phyloP scores from a whole-genome alignment of 2,113 vertebrate species.

The Pomatorhinus ruficollis region DNA sequence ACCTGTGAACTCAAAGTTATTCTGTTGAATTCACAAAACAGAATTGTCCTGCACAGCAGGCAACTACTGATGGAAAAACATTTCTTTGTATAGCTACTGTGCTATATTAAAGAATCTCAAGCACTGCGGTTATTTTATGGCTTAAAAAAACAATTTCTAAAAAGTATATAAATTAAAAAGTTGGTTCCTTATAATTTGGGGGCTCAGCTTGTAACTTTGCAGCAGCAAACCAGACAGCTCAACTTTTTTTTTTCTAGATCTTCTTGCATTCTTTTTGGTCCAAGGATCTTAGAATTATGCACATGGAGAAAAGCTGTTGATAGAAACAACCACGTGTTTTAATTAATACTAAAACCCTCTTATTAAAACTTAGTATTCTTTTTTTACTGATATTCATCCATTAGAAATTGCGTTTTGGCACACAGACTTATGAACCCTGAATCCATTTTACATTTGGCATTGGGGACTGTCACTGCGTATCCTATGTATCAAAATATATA shows the following conservation, averaged over 20 bases:
- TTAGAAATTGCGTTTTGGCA: neutral
- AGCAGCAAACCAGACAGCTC: neutral
- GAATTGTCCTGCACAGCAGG: neutral
- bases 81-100: neutral
- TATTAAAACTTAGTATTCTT: neutral
- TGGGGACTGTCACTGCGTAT: neutral
- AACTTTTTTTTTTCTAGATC: neutral
- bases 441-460: neutral
- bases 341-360: neutral
- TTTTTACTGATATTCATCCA: neutral
- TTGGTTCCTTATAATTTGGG: neutral
- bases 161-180: neutral
- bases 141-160: neutral
- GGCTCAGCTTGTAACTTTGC: neutral
- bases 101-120: neutral
- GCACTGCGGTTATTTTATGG: neutral
- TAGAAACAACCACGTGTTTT: neutral
- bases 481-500: neutral
- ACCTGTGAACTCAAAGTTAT: neutral
- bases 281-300: neutral
- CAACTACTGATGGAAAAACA: neutral
- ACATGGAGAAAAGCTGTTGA: neutral
- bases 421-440: neutral
- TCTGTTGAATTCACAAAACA: neutral
- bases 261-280: neutral